phyloP scores from a whole-genome alignment of 1,140 invertebrate genomes.

The Diplogasteroides magnus region DNA sequence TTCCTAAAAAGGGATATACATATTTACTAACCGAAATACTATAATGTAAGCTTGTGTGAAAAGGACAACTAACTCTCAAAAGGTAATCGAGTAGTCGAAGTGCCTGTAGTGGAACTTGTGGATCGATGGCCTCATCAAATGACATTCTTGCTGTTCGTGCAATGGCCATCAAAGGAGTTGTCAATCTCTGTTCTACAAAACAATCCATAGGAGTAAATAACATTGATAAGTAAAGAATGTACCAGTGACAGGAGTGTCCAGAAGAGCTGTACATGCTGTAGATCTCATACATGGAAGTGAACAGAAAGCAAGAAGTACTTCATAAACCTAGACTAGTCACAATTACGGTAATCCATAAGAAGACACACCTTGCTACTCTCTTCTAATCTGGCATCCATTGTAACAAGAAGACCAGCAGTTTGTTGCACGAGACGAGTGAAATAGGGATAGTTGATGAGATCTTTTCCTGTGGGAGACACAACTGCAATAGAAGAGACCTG shows the following conservation, averaged over 20 bases:
- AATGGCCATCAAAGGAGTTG: slow-evolving; percentile 11
- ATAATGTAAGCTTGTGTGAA: neutral
- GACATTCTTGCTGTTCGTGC: slow-evolving; percentile 12
- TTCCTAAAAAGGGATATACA: slow-evolving; percentile 8
- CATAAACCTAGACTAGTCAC: slow-evolving; percentile 23
- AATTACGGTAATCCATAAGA: slow-evolving; percentile 1
- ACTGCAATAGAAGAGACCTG: slow-evolving; percentile 18
- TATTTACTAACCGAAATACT: neutral
- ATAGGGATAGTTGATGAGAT: slow-evolving; percentile 37
- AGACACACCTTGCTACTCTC: slow-evolving; percentile 36
- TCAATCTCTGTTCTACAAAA: slow-evolving; percentile 5
- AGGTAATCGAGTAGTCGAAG: slow-evolving; percentile 18
- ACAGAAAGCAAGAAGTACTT: slow-evolving; percentile 29
- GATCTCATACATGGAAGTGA: slow-evolving; percentile 22
- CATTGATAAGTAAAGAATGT: slow-evolving; percentile 7
- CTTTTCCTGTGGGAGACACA: slow-evolving; percentile 41
- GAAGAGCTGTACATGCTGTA: slow-evolving; percentile 23
- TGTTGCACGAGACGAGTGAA: slow-evolving; percentile 40
- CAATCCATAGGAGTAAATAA: neutral
- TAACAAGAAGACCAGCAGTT: slow-evolving; percentile 30
- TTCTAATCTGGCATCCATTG: slow-evolving; percentile 37
- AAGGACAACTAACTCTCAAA: slow-evolving; percentile 1
- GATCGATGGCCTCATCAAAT: slow-evolving; percentile 18
- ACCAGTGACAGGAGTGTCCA: slow-evolving; percentile 14
- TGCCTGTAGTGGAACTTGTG: slow-evolving; percentile 14